Evolutionary conservation across 2,797 vertebrate species (phyloP), one percentile per base, ranked within the genome.

Genomic region (Sphenopsis melanotis): DNA sequence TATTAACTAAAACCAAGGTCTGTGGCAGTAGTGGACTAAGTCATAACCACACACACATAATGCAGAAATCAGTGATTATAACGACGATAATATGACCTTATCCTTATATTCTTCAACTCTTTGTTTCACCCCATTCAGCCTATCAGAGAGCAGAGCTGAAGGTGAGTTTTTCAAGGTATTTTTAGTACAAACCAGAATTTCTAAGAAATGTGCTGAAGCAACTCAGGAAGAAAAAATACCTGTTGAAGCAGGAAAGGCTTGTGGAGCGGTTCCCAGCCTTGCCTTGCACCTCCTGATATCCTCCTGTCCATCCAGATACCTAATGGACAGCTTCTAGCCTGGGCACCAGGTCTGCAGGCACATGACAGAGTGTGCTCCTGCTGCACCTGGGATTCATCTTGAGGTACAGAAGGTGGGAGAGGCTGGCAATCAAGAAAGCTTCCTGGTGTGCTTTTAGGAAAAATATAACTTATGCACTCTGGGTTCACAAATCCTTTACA

Each of bases 291-390:
- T 79, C 36, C 36, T 4, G 1, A 12, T 50, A 14, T 41, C 15
- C 55, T 87, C 13, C n/a, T 83, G 53, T 59, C 60, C 2, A 1
- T 60, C 15, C 44, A 41, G 37, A n/a, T 17, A 42, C 24, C 15
- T 42, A 22, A 52, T 32, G 23, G 21, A n/a, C 18, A 46, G 6
- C 21, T 77, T 85, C 41, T 36, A 46, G 53, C 41, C 49, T 68
- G 1, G 0, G 30, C 53, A 61, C 64, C 0, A 2, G 6, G 18
- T 30, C 55, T 65, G 55, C 37, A 47, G 47, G n/a, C 2, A 0
- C 0, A 3, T n/a, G 59, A 32, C 34, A 71, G 57, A 39, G 6
- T 0, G 0, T 26, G 34, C 4, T 57, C 24, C 1, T 9, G 19
- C 59, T 75, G 41, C 39, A 36, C 34, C 32, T 37, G 55, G 69